phyloP scores from a whole-genome alignment of 2,888 invertebrate species.

The Blera fallax region DNA sequence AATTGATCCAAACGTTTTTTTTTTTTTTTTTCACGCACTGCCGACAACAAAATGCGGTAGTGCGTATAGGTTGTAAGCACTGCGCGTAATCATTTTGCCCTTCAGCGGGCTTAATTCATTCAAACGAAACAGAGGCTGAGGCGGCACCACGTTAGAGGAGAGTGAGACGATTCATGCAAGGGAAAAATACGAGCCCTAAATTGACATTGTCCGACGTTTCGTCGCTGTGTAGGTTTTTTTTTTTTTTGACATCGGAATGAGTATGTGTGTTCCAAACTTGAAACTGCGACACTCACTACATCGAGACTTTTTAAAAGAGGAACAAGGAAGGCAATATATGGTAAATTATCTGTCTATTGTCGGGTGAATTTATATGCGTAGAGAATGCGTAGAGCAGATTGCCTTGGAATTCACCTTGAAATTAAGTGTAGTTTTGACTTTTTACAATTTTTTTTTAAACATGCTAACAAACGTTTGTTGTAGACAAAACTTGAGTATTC shows the following conservation, averaged over 20 bases:
- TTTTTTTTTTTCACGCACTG: slow-evolving; percentile 47
- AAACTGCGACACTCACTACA: slow-evolving; percentile 13
- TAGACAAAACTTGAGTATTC: slow-evolving; percentile 42
- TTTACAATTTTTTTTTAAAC: slow-evolving; percentile 12
- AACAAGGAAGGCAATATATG: slow-evolving; percentile 43
- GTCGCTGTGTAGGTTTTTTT: slow-evolving; percentile 1
- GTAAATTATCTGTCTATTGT: slow-evolving; percentile 38
- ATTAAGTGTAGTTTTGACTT: slow-evolving; percentile 52
- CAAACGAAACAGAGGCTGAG: slow-evolving; percentile 26
- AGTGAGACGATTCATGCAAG: background rate
- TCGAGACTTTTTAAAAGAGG: too few species aligned
- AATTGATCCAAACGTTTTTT: slow-evolving; percentile 31
- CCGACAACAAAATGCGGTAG: slow-evolving; percentile 44
- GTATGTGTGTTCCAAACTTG: slow-evolving; percentile 27
- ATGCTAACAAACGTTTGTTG: background rate
- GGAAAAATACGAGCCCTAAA: slow-evolving; percentile 31
- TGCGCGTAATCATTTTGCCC: slow-evolving; percentile 61
- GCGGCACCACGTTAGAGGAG: background rate
- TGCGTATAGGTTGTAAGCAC: slow-evolving; percentile 27
- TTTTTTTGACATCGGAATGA: background rate
- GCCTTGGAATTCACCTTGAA: slow-evolving; percentile 70
- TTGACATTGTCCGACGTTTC: slow-evolving; percentile 34
- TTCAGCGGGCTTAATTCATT: slow-evolving; percentile 49
- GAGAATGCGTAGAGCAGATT: slow-evolving; percentile 65
- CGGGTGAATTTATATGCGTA: slow-evolving; percentile 57